A percentile compares a stretch with the other conserved stretches of the same genome.
phyloP scores from a whole-genome alignment of 2,888 invertebrate species.

The Ditylenchus weischeri region DNA sequence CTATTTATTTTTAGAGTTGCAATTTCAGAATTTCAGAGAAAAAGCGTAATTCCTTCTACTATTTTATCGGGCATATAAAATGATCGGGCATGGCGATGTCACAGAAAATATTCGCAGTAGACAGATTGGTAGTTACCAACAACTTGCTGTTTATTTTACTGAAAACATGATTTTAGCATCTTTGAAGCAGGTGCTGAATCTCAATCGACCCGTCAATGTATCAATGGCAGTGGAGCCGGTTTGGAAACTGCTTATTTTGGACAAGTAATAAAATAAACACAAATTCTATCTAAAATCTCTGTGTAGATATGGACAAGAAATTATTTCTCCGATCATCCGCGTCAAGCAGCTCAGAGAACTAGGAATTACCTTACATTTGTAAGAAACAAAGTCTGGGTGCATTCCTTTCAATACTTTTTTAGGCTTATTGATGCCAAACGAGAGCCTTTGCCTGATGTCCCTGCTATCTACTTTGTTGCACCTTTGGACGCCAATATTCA shows the following conservation, averaged over 20 bases:
- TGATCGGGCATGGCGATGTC: constrained; percentile 13
- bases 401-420: neutral
- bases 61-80: neutral
- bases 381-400: constrained; percentile 46
- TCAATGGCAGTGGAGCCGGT: constrained; percentile 55
- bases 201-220: constrained; percentile 51
- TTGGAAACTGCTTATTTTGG: constrained; percentile 78
- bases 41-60: no score
- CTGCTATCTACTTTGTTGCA: constrained; percentile 93
- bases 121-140: constrained; percentile 20
- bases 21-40: no score
- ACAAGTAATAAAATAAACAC: constrained; percentile 60
- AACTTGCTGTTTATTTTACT: constrained; percentile 17
- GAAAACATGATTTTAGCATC: constrained; percentile 39
- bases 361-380: constrained; percentile 96
- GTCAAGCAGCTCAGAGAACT: constrained; percentile 90
- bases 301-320: constrained; percentile 83
- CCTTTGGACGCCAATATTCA: constrained; percentile 93
- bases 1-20: no score
- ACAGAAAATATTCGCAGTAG: constrained; percentile 23
- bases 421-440: constrained; percentile 61
- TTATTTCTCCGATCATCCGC: constrained; percentile 91
- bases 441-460: constrained; percentile 88
- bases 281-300: neutral
- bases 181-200: constrained; percentile 54